These are phyloP conservation scores for Proterorhinus semilunaris DNA, from an alignment of 2,113 vertebrate species.

Conservation along the genomic window DNA sequence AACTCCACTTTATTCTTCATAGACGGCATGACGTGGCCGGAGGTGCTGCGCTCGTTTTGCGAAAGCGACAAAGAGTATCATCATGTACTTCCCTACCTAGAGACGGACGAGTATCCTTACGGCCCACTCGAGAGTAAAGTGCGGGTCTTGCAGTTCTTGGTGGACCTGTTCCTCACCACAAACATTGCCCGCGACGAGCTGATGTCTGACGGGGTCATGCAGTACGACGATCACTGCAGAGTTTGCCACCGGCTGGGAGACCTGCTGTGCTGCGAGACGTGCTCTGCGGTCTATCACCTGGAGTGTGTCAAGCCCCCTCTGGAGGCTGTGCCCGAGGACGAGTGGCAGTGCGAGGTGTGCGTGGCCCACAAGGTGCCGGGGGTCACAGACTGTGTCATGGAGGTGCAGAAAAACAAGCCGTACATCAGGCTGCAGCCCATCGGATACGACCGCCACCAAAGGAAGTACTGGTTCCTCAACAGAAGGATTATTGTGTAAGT, in stretches of 20 bases:
- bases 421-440: constrained; percentile 96
- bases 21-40: constrained; percentile 98
- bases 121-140: constrained; percentile 92
- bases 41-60: constrained; percentile 94
- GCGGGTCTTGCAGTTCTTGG: constrained; percentile 95
- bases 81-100: constrained; percentile 89
- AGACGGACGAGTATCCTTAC: constrained; percentile 94
- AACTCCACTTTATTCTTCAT: constrained; percentile 98
- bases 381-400: constrained; percentile 93
- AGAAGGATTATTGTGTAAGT: constrained; percentile 96
- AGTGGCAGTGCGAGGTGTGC: constrained; percentile 98
- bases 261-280: constrained; percentile 97
- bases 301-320: constrained; percentile 96
- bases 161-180: constrained; percentile 97
- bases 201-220: constrained; percentile 95
- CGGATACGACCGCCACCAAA: constrained; percentile 92
- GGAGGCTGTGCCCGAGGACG: constrained; percentile 93
- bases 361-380: constrained; percentile 95
- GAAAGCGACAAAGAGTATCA: constrained; percentile 95
- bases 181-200: constrained; percentile 97
- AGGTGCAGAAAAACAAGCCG: constrained; percentile 93
- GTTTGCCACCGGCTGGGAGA: constrained; percentile 97
- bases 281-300: constrained; percentile 95
- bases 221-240: constrained; percentile 96
- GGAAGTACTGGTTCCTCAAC: constrained; percentile 98